Conservation (phyloP, 2,113 vertebrate species). For the Festucalex cinctus region DNA sequence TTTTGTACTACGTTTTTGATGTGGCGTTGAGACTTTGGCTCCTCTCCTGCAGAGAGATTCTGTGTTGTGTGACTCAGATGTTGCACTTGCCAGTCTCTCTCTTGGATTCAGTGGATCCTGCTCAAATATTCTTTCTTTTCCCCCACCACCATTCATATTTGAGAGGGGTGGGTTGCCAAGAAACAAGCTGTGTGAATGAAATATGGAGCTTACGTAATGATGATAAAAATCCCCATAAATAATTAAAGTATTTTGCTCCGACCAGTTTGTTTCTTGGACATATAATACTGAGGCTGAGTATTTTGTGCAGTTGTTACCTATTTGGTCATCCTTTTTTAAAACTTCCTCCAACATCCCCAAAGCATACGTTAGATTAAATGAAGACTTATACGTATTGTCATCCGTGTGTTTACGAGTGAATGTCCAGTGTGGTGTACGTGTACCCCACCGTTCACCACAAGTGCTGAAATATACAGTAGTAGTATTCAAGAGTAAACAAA, state of each 20-base stretch:
- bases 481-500: no score
- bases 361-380: neutral
- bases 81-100: neutral
- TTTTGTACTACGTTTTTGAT: neutral
- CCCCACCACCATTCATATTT: constrained; percentile 35
- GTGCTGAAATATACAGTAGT: no score
- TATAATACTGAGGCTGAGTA: neutral
- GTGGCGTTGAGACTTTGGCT: neutral
- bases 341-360: neutral
- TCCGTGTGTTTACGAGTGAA: neutral
- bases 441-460: no score
- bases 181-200: constrained; percentile 31
- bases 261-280: neutral
- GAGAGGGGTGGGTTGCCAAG: constrained; percentile 40
- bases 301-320: neutral
- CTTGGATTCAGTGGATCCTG: constrained; percentile 21
- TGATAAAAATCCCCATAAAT: neutral
- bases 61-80: constrained; percentile 13
- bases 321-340: neutral
- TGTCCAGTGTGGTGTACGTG: neutral
- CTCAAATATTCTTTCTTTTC: neutral
- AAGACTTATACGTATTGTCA: neutral
- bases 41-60: neutral
- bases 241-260: neutral
- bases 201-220: constrained; percentile 24